phyloP scores from a whole-genome alignment of 2,797 vertebrate genomes.

The Momotus momota region DNA sequence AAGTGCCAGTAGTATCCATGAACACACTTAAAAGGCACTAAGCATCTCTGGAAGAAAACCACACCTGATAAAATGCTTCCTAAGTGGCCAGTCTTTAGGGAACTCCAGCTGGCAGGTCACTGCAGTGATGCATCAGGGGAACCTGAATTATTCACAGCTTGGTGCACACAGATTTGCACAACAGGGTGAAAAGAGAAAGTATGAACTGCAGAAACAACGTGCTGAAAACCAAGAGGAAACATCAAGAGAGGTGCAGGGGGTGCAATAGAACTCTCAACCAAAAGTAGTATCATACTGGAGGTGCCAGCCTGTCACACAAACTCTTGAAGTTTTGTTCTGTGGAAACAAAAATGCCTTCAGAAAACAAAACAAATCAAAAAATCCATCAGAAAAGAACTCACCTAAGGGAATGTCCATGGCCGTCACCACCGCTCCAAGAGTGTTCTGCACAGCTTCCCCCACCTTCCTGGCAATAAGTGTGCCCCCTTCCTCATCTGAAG shows the following conservation, averaged over 20 bases:
- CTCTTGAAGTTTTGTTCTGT: not conserved
- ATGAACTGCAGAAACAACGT: not conserved
- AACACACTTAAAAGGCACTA: not conserved
- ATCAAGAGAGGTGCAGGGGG: not conserved
- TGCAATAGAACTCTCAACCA: not conserved
- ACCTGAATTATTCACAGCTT: not conserved
- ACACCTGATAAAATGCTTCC: not conserved
- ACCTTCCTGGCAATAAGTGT: constrained; percentile 96
- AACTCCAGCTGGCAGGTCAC: not conserved
- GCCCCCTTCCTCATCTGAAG: constrained; percentile 92
- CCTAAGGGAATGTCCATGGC: constrained; percentile 98
- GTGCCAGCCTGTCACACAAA: not conserved
- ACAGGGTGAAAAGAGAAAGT: not conserved
- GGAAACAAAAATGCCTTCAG: not conserved
- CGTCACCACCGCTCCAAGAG: constrained; percentile 93
- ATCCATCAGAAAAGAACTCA: constrained; percentile 71
- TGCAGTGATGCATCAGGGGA: not conserved
- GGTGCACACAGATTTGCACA: not conserved
- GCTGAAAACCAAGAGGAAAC: constrained; percentile 14
- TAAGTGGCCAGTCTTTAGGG: not conserved
- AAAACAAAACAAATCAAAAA: not conserved
- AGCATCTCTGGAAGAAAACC: constrained; percentile 14
- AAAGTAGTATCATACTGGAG: not conserved
- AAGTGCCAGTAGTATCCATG: not conserved
- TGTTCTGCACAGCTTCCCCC: constrained; percentile 97